Evolutionary conservation across 1,140 invertebrate species (phyloP).

Genomic region (Drosophila kikkawai): DNA sequence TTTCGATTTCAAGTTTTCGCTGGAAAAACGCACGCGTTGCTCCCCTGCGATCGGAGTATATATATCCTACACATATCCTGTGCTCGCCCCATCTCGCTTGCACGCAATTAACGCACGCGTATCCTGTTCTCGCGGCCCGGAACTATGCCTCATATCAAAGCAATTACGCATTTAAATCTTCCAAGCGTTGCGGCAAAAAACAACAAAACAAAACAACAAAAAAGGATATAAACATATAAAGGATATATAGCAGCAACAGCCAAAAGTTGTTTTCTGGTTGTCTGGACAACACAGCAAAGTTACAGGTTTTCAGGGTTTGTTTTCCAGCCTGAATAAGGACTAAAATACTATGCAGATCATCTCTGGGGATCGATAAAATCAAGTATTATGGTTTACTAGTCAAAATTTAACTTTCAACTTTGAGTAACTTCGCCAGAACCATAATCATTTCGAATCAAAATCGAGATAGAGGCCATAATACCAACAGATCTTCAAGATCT

Average conservation of each 20-base stretch:
- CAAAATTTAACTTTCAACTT: neutral
- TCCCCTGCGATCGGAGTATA: conserved; percentile 2
- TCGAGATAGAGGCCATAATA: neutral
- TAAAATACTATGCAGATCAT: no score
- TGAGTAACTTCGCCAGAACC: neutral
- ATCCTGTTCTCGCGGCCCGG: conserved; percentile 54
- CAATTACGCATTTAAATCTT: conserved; percentile 83
- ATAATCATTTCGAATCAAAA: neutral
- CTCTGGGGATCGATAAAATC: neutral
- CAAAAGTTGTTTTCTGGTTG: conserved; percentile 54
- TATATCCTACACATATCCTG: conserved; percentile 8
- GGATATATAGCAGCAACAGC: neutral
- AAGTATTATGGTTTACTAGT: neutral
- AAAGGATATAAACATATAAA: conserved; percentile 52
- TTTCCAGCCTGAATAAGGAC: neutral
- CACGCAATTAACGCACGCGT: conserved; percentile 69
- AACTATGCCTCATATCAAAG: conserved; percentile 82
- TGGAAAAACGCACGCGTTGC: conserved; percentile 57
- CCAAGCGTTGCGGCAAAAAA: conserved; percentile 62
- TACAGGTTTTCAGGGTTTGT: conserved; percentile 12
- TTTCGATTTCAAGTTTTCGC: conserved; percentile 76
- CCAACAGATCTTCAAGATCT: no score
- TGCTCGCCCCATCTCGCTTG: conserved; percentile 34
- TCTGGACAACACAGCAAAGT: conserved; percentile 22
- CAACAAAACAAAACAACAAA: conserved; percentile 11